Conservation (phyloP, 2,797 vertebrate genomes). For the Microctenopoma stevenorrisi region DNA sequence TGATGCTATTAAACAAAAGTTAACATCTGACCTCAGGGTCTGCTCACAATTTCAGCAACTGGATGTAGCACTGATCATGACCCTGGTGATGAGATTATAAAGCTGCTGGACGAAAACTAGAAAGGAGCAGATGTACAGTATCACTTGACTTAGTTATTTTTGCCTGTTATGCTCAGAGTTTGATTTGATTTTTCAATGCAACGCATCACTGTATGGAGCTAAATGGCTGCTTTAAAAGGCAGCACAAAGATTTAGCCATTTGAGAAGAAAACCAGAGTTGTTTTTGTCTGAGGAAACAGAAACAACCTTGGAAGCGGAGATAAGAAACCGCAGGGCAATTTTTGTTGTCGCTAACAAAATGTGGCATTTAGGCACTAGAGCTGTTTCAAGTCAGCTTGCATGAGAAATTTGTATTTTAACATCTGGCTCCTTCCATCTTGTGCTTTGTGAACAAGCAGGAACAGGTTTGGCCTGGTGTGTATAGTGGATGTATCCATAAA, state of each 20-base stretch:
- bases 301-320: conserved; percentile 75
- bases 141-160: conserved; percentile 34
- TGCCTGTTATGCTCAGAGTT: conserved; percentile 12
- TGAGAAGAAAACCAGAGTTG: conserved; percentile 52
- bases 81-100: conserved; percentile 56
- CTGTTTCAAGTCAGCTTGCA: conserved; percentile 68
- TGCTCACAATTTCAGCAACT: conserved; percentile 31
- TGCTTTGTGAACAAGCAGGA: conserved; percentile 59
- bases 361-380: conserved; percentile 75
- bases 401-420: conserved; percentile 70
- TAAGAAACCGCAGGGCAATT: conserved; percentile 63
- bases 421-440: conserved; percentile 56
- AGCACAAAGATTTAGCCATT: conserved; percentile 45
- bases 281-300: conserved; percentile 60
- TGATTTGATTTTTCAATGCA: conserved; percentile 55
- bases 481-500: conserved; percentile 73
- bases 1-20: conserved; percentile 63
- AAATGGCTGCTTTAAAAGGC: conserved; percentile 46
- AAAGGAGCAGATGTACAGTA: conserved; percentile 49
- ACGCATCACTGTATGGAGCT: conserved; percentile 34
- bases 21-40: conserved; percentile 62
- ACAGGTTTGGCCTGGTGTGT: conserved; percentile 61
- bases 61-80: conserved; percentile 32
- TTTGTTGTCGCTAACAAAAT: conserved; percentile 69
- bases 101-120: conserved; percentile 34